Evolutionary conservation across 2,797 vertebrate species (phyloP).

Genomic region (Oophaga sylvatica): DNA sequence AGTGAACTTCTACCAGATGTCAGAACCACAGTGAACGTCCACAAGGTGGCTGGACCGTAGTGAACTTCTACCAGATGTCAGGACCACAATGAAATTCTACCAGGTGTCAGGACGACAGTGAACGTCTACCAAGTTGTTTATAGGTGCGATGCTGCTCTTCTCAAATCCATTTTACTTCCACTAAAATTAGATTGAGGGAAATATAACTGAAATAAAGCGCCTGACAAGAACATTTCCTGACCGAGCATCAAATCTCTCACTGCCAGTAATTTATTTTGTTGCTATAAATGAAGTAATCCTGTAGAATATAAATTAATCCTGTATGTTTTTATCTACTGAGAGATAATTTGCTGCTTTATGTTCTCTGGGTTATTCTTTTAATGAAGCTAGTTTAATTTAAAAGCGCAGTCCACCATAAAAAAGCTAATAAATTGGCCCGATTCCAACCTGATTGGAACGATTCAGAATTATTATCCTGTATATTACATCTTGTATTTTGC

Average conservation of each 20-base stretch:
- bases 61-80: no score
- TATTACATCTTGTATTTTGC: neutral
- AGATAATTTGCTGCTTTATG: neutral
- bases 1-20: no score
- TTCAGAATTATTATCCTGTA: neutral
- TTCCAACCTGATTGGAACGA: neutral
- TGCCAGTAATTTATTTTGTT: conserved; percentile 21
- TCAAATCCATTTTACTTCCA: neutral
- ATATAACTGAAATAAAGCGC: conserved; percentile 17
- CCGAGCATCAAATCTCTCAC: neutral
- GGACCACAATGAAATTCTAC: no score
- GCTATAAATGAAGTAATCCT: conserved; percentile 36
- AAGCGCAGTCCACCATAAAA: no score
- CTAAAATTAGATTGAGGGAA: neutral
- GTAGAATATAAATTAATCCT: conserved; percentile 23
- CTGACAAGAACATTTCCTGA: neutral
- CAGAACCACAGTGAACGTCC: neutral
- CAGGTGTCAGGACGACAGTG: neutral
- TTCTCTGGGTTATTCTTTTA: neutral
- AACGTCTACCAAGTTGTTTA: no score
- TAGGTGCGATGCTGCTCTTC: neutral
- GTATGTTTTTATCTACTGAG: conserved; percentile 3
- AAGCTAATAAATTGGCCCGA: no score
- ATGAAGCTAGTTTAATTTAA: neutral
- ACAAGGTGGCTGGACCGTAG: no score